These are phyloP conservation scores for Vanessa atalanta DNA, from an alignment of 1,140 invertebrate species.

Conservation along the genomic window DNA sequence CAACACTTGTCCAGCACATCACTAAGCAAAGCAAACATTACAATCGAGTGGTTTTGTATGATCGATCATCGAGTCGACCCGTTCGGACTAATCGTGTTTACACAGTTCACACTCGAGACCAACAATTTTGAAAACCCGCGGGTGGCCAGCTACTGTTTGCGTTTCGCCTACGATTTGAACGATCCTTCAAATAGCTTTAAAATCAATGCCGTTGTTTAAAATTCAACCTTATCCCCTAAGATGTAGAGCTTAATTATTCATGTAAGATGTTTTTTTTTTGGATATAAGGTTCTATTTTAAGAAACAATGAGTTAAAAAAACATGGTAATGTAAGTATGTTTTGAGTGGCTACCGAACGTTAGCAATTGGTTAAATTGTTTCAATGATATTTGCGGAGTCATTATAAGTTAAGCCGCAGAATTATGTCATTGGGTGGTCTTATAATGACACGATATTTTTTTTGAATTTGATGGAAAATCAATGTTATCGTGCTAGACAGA, in stretches of 20 bases:
- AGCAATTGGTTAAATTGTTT: constrained; percentile 10
- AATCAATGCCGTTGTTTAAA: constrained; percentile 2
- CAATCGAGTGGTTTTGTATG: constrained; percentile 51
- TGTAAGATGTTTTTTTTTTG: constrained; percentile 28
- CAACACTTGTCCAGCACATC: constrained; percentile 19
- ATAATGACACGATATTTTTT: not conserved
- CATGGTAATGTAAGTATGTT: constrained; percentile 19
- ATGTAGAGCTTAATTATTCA: not conserved
- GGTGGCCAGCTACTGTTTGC: constrained; percentile 76
- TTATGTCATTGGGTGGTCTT: constrained; percentile 7
- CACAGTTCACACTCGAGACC: constrained; percentile 61
- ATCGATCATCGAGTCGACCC: constrained; percentile 58
- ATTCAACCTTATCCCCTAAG: not conserved
- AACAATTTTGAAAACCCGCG: constrained; percentile 61
- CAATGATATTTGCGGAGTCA: constrained; percentile 1
- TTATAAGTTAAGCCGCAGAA: not conserved
- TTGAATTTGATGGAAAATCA: not conserved
- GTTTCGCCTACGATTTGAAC: constrained; percentile 63
- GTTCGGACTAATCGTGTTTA: constrained; percentile 68
- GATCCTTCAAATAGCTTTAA: constrained; percentile 44
- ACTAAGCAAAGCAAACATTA: constrained; percentile 50
- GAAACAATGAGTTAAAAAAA: constrained; percentile 55
- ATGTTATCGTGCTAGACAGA: no score
- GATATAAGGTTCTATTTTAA: constrained; percentile 50
- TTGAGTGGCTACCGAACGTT: constrained; percentile 20